phyloP scores from a whole-genome alignment of 2,113 vertebrate species.

The Furnarius figulus region DNA sequence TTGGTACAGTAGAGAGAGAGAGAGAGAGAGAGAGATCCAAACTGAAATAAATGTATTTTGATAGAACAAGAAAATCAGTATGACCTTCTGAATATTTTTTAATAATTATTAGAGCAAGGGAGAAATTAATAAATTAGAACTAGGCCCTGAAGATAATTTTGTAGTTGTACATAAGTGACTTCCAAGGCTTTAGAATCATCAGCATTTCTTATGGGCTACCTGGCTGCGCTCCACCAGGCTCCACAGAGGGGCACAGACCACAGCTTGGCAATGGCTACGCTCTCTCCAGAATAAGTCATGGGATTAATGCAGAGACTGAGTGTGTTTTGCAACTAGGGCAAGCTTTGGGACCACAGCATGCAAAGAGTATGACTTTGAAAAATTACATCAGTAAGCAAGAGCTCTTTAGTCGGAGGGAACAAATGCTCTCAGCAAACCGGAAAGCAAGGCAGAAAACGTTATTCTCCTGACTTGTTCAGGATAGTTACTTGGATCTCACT shows the following conservation, averaged over 20 bases:
- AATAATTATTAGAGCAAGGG: neutral
- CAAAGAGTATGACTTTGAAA: neutral
- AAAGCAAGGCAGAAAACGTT: constrained; percentile 27
- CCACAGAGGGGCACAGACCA: neutral
- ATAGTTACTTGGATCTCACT: neutral
- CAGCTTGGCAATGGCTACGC: neutral
- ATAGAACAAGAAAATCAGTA: neutral
- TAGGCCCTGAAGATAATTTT: neutral
- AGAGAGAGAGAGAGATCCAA: neutral
- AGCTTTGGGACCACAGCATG: neutral
- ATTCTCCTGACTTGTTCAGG: neutral
- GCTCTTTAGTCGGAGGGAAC: neutral
- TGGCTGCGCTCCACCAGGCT: neutral
- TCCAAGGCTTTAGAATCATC: neutral
- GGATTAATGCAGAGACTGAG: neutral
- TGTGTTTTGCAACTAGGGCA: neutral
- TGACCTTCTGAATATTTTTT: neutral
- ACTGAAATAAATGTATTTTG: neutral
- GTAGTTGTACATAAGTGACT: neutral
- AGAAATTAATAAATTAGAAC: neutral
- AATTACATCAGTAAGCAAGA: neutral
- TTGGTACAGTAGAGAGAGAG: neutral
- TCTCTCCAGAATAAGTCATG: neutral
- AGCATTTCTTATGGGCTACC: neutral
- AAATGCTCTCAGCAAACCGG: constrained; percentile 8